These are phyloP conservation scores for Nautilus pompilius DNA, from an alignment of 1,140 invertebrate species.

Conservation along the genomic window DNA sequence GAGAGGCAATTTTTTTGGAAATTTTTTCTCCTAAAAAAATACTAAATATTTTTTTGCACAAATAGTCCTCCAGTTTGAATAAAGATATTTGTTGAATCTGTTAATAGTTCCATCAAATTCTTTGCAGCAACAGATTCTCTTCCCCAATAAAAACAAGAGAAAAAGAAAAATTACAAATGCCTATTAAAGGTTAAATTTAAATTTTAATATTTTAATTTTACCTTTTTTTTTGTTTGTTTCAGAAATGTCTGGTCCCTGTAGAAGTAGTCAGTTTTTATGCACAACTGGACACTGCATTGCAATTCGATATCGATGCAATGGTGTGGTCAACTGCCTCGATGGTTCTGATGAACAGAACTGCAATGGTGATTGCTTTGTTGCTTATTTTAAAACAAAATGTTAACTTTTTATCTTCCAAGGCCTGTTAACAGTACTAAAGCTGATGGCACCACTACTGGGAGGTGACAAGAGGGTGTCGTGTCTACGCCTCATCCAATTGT, in stretches of 20 bases:
- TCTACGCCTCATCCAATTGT: too few relatives aligned
- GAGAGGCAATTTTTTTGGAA: too few relatives aligned
- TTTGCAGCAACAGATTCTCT: too few relatives aligned
- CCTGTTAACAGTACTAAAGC: slow-evolving; percentile 10
- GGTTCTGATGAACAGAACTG: slow-evolving; percentile 21
- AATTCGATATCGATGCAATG: slow-evolving; percentile 18
- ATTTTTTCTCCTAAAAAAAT: too few relatives aligned
- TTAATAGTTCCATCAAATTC: too few relatives aligned
- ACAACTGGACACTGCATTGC: slow-evolving; percentile 15
- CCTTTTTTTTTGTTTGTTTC: background rate
- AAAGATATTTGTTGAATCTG: too few relatives aligned
- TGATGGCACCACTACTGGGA: slow-evolving; percentile 9
- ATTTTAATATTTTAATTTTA: too few relatives aligned
- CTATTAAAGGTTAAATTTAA: background rate
- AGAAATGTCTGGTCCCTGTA: slow-evolving; percentile 9
- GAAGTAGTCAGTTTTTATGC: slow-evolving; percentile 16
- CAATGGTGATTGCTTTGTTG: background rate
- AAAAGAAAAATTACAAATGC: slow-evolving; percentile 1
- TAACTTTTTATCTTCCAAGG: background rate
- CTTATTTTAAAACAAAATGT: slow-evolving; percentile 1
- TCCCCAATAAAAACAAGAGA: background rate
- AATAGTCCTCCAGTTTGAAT: too few relatives aligned
- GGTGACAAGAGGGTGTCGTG: too few relatives aligned
- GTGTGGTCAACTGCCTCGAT: slow-evolving; percentile 17
- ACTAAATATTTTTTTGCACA: too few relatives aligned